phyloP scores from a whole-genome alignment of 2,113 vertebrate genomes.

The Ciconia boyciana region DNA sequence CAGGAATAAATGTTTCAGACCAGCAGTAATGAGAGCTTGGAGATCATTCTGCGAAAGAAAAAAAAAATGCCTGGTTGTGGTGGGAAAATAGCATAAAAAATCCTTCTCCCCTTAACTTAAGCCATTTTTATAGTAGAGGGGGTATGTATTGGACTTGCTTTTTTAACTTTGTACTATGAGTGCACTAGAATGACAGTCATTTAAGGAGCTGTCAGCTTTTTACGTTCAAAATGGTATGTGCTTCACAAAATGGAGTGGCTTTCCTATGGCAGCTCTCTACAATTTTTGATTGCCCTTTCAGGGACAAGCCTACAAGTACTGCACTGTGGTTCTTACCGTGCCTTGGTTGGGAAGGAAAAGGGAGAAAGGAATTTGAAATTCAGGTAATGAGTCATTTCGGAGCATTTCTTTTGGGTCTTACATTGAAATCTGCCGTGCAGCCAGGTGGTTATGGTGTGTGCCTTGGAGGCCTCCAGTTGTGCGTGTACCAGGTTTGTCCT shows the following conservation, averaged over 20 bases:
- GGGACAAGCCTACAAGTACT: not conserved
- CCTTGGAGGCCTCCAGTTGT: not conserved
- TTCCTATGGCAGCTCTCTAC: not conserved
- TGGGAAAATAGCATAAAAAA: not conserved
- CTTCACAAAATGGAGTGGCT: not conserved
- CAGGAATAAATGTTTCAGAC: slow-evolving; percentile 41
- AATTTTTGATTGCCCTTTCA: not conserved
- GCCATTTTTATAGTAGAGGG: not conserved
- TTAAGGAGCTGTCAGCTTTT: not conserved
- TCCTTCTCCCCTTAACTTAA: not conserved
- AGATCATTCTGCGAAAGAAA: not conserved
- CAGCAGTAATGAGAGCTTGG: slow-evolving; percentile 47
- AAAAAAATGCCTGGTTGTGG: not conserved
- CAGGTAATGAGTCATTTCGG: not conserved
- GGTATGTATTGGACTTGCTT: not conserved
- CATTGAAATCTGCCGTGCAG: not conserved
- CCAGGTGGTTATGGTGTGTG: not conserved
- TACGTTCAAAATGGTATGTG: not conserved
- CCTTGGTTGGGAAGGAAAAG: not conserved
- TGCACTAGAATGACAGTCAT: not conserved
- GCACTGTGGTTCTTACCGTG: not conserved
- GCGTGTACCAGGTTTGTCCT: not conserved
- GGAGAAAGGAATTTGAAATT: not conserved
- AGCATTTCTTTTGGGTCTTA: not conserved
- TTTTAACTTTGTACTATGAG: not conserved